Percentiles rank a stretch among this genome's conserved stretches.
Evolutionary conservation across 2,113 vertebrate species (phyloP).

Genomic region (Xenopus laevis): DNA sequence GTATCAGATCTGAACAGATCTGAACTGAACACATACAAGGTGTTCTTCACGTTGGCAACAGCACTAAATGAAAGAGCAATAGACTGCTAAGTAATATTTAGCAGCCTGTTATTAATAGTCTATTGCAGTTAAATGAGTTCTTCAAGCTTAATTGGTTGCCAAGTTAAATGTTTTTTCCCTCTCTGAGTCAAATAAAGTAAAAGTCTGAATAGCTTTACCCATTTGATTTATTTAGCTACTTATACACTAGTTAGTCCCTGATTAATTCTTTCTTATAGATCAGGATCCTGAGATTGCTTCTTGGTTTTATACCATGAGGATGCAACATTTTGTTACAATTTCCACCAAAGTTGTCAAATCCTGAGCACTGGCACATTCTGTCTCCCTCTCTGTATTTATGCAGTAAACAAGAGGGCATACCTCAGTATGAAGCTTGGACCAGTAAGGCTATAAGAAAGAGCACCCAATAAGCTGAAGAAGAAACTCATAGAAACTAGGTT

Average conservation of each 20-base stretch:
- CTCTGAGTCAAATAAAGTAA: background rate
- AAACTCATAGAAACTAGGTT: no score
- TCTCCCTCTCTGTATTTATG: no score
- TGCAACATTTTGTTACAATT: no score
- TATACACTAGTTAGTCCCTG: slow-evolving; percentile 6
- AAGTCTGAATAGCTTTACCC: background rate
- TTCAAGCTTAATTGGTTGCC: slow-evolving; percentile 16
- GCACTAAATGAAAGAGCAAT: slow-evolving; percentile 8
- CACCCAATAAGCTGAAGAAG: no score
- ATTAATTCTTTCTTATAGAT: slow-evolving; percentile 21
- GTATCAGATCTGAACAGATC: background rate
- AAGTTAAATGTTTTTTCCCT: background rate
- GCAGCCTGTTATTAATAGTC: slow-evolving; percentile 20
- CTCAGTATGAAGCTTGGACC: no score
- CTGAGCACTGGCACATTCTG: no score
- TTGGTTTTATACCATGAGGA: no score
- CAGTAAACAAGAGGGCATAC: no score
- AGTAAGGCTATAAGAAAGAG: no score
- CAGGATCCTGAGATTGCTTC: background rate
- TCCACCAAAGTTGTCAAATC: no score
- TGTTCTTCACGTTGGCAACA: background rate
- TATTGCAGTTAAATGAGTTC: slow-evolving; percentile 10
- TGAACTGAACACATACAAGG: background rate
- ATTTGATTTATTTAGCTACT: slow-evolving; percentile 7
- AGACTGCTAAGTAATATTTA: slow-evolving; percentile 23